Percentiles rank a stretch among this genome's conserved stretches.
These are phyloP conservation scores for Oplegnathus fasciatus DNA, from an alignment of 2,113 vertebrate genomes.

Conservation along the genomic window DNA sequence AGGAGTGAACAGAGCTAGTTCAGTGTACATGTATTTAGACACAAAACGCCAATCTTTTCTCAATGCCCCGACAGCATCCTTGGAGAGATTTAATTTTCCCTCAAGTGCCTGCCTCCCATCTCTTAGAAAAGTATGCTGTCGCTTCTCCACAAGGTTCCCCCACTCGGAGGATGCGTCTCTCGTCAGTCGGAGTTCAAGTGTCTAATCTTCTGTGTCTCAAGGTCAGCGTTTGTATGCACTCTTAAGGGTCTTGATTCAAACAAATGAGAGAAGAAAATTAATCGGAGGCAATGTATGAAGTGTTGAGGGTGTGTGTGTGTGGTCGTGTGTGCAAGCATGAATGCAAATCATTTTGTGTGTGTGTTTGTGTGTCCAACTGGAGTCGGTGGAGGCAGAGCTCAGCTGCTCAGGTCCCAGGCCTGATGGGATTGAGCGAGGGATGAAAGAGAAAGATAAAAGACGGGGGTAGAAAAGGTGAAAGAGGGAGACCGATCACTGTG, in stretches of 20 bases:
- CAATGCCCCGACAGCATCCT: constrained; percentile 74
- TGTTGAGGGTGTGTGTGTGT: constrained; percentile 35
- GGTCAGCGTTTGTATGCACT: constrained; percentile 71
- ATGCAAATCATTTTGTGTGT: constrained; percentile 39
- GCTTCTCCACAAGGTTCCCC: constrained; percentile 76
- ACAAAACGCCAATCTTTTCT: constrained; percentile 71
- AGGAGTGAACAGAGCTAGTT: constrained; percentile 43
- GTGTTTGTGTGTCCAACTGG: constrained; percentile 41
- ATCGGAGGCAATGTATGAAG: constrained; percentile 58
- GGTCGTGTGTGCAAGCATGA: constrained; percentile 20
- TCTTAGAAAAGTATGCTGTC: constrained; percentile 73
- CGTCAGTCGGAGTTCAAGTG: constrained; percentile 77
- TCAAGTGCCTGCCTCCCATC: constrained; percentile 76
- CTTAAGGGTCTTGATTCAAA: constrained; percentile 77
- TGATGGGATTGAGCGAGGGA: constrained; percentile 59
- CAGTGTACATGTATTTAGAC: constrained; percentile 58
- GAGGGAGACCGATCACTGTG: constrained; percentile 84
- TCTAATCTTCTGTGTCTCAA: constrained; percentile 77
- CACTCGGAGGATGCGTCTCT: constrained; percentile 68
- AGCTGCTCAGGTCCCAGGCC: constrained; percentile 67
- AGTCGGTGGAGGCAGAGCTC: constrained; percentile 62
- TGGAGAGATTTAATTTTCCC: constrained; percentile 82
- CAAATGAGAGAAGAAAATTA: constrained; percentile 74
- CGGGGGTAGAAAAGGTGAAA: constrained; percentile 85
- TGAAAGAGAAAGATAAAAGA: constrained; percentile 87